These are phyloP conservation scores for Propithecus coquereli DNA, from an alignment of 2,113 vertebrate species.

Conservation along the genomic window DNA sequence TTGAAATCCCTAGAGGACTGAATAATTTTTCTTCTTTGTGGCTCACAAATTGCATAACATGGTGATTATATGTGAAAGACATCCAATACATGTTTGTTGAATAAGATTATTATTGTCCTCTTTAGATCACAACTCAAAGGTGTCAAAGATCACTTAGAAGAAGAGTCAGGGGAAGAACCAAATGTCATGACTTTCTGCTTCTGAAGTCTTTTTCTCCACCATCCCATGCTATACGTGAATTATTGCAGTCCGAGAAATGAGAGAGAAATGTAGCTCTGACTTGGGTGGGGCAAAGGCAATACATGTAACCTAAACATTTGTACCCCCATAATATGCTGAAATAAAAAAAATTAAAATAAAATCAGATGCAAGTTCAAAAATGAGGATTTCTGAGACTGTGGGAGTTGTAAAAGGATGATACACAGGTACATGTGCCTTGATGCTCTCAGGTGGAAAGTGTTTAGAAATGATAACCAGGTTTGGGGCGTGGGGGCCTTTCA, in stretches of 20 bases:
- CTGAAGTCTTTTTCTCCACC: neutral
- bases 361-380: neutral
- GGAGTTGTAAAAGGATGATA: neutral
- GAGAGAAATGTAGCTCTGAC: neutral
- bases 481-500: neutral
- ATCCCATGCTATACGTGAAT: neutral
- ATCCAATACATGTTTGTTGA: neutral
- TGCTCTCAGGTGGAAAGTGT: neutral
- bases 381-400: neutral
- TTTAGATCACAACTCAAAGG: neutral
- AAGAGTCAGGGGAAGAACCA: neutral
- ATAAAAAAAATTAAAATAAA: neutral
- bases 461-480: neutral
- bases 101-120: neutral
- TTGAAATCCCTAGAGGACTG: neutral
- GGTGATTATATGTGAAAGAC: neutral
- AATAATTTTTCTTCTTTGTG: neutral
- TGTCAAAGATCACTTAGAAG: neutral
- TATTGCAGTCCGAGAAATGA: neutral
- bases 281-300: too few species aligned
- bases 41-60: neutral
- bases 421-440: neutral
- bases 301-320: too few species aligned
- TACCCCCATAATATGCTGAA: too few species aligned
- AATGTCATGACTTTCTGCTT: neutral